Evolutionary conservation across 2,113 vertebrate species (phyloP).

Genomic region (Calonectris borealis): DNA sequence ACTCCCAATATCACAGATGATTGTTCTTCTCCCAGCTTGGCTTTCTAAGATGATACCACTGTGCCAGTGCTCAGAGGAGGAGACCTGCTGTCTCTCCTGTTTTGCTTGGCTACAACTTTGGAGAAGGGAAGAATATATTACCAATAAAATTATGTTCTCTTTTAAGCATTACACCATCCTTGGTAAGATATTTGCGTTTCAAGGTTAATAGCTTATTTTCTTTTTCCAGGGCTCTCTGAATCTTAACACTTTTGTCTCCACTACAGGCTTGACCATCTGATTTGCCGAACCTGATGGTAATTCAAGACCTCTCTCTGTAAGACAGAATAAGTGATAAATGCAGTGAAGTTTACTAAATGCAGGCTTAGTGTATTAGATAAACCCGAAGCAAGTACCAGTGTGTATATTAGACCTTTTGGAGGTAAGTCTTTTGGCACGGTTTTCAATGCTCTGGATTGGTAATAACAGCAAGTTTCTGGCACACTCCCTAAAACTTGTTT

Average conservation of each 20-base stretch:
- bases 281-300: not conserved
- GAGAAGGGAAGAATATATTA: slow-evolving; percentile 13
- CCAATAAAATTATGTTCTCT: not conserved
- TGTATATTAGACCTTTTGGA: not conserved
- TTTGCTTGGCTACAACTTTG: slow-evolving; percentile 38
- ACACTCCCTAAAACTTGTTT: not conserved
- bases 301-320: not conserved
- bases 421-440: not conserved
- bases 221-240: not conserved
- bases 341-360: not conserved
- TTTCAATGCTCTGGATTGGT: not conserved
- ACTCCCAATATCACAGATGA: slow-evolving; percentile 29
- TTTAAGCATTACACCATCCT: not conserved
- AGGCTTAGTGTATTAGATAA: not conserved
- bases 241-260: not conserved
- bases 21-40: slow-evolving; percentile 57
- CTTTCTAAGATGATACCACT: not conserved
- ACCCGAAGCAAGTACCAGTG: not conserved
- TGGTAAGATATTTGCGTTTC: not conserved
- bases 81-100: slow-evolving; percentile 59
- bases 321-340: not conserved
- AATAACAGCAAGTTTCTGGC: not conserved
- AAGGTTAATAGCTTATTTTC: slow-evolving; percentile 12
- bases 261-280: not conserved
- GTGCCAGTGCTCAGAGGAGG: slow-evolving; percentile 50